Conservation (phyloP, 37 sponge, comb jelly and placozoan genomes). For the Agelas oroides region DNA sequence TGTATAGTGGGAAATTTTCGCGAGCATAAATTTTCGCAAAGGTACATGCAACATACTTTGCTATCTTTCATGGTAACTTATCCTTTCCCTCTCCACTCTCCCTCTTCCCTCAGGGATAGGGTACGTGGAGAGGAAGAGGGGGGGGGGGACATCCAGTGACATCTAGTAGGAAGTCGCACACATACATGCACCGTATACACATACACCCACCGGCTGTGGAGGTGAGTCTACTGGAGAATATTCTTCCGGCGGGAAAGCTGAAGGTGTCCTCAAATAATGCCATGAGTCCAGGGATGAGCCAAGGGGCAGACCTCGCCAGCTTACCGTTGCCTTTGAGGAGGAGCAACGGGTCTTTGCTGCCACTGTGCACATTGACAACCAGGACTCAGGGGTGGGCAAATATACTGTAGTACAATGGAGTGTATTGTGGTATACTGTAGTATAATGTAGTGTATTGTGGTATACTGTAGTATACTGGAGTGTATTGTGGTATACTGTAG, state of each 20-base stretch:
- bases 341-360: conserved; percentile 41
- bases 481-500: too few species aligned
- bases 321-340: conserved; percentile 72
- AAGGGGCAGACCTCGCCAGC: conserved; percentile 34
- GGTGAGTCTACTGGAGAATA: conserved; percentile 63
- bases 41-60: too few species aligned
- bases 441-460: too few species aligned
- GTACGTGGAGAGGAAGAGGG: conserved; percentile 13
- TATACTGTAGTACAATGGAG: background rate
- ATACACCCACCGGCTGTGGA: conserved; percentile 29
- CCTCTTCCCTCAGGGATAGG: conserved; percentile 78
- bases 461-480: too few species aligned
- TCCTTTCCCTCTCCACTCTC: conserved; percentile 93
- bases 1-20: too few species aligned
- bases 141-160: too few species aligned
- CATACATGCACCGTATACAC: too few species aligned
- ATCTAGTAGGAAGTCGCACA: too few species aligned
- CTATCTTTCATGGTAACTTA: conserved; percentile 90
- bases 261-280: conserved; percentile 88
- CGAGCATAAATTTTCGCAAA: too few species aligned
- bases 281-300: conserved; percentile 89
- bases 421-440: background rate
- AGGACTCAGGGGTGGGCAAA: conserved; percentile 66
- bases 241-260: conserved; percentile 51
- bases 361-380: conserved; percentile 86